Evolutionary conservation across 2,797 vertebrate species (phyloP).

Genomic region (Fringilla coelebs): DNA sequence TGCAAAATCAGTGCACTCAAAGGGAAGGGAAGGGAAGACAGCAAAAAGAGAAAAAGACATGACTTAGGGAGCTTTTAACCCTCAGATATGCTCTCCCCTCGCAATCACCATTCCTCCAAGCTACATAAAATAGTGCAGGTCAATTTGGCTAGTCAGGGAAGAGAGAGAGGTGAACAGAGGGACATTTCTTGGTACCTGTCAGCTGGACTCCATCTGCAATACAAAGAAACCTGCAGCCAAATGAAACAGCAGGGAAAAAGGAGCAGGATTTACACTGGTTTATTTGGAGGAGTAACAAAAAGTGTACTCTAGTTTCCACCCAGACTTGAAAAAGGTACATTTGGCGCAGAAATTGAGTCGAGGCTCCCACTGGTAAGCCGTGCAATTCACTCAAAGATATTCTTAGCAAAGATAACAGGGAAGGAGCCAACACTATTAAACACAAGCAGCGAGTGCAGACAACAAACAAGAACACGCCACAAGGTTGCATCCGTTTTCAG

Average conservation of each 20-base stretch:
- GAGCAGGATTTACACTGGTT: background rate
- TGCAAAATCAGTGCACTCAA: background rate
- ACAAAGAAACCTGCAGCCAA: background rate
- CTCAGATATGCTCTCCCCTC: background rate
- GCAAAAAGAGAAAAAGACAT: background rate
- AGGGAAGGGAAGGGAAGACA: background rate
- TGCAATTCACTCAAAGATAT: background rate
- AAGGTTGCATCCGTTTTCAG: background rate
- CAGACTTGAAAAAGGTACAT: background rate
- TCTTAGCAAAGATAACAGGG: background rate
- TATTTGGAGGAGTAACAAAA: background rate
- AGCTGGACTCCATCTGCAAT: background rate
- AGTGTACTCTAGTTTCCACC: background rate
- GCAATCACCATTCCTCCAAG: background rate
- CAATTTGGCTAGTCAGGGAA: background rate
- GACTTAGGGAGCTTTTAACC: background rate
- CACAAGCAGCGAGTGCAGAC: background rate
- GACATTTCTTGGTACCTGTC: background rate
- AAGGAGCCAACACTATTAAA: conserved; percentile 1
- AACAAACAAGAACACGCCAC: background rate
- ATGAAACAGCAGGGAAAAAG: background rate
- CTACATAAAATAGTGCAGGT: rapidly evolving
- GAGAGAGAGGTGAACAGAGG: background rate
- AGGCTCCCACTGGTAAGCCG: background rate
- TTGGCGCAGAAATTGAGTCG: background rate